Evolutionary conservation across 2,797 vertebrate species (phyloP).

Genomic region (Luscinia megarhynchos): DNA sequence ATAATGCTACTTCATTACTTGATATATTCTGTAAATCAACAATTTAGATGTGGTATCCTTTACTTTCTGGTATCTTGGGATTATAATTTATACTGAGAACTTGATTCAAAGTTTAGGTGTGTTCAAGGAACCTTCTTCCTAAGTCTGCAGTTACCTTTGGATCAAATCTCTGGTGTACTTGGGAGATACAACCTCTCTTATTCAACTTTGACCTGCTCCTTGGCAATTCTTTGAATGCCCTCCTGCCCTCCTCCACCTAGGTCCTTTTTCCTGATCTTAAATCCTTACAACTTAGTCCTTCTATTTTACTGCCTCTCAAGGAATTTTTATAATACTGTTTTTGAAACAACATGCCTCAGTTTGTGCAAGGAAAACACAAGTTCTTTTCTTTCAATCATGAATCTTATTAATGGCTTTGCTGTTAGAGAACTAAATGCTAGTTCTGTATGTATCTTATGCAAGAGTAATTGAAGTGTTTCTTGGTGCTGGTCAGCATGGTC

Average conservation of each 20-base stretch:
- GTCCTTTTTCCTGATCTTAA: background rate
- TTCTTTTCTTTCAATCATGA: background rate
- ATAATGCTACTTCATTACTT: background rate
- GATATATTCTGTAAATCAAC: background rate
- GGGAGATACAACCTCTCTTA: background rate
- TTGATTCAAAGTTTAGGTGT: background rate
- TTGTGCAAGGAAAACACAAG: background rate
- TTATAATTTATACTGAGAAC: background rate
- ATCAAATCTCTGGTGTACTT: background rate
- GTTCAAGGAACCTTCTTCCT: background rate
- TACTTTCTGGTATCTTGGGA: background rate
- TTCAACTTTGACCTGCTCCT: rapidly evolving
- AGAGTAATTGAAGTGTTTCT: background rate
- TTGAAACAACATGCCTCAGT: background rate
- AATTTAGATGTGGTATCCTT: background rate
- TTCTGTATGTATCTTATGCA: background rate
- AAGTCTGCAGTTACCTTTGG: background rate
- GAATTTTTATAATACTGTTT: background rate
- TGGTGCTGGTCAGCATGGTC: background rate
- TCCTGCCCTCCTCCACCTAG: background rate
- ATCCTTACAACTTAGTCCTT: background rate
- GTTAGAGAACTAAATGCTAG: background rate
- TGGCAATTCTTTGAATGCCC: background rate
- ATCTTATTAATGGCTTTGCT: background rate
- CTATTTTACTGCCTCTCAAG: background rate